Evolutionary conservation across 2,888 invertebrate species (phyloP).

Genomic region (Griposia aprilina): DNA sequence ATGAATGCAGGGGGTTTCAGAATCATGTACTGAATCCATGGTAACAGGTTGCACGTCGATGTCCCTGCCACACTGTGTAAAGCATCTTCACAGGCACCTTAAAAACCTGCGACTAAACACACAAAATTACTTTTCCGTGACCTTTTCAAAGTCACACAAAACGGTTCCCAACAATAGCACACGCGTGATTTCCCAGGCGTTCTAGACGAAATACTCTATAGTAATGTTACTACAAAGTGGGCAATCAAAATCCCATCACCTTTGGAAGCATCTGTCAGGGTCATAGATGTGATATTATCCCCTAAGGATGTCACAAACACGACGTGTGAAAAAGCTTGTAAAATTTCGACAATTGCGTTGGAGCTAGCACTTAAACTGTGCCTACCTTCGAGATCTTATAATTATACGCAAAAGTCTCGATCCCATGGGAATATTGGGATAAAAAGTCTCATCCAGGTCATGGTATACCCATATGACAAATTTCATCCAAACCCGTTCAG

Average conservation of each 20-base stretch:
- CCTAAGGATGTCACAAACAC: slow-evolving; percentile 54
- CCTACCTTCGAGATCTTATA: too few relatives aligned
- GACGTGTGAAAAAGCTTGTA: slow-evolving; percentile 2
- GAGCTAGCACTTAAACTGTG: too few relatives aligned
- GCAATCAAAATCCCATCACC: slow-evolving; percentile 64
- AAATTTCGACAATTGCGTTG: slow-evolving; percentile 25
- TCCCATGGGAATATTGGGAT: too few relatives aligned
- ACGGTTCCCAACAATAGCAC: slow-evolving; percentile 13
- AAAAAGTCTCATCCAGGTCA: too few relatives aligned
- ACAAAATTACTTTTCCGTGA: neutral
- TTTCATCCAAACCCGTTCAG: too few relatives aligned
- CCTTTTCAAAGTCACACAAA: slow-evolving; percentile 18
- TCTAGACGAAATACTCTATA: slow-evolving; percentile 34
- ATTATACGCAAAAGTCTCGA: too few relatives aligned
- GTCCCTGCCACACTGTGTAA: too few relatives aligned
- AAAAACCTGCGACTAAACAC: neutral
- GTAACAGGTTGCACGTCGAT: too few relatives aligned
- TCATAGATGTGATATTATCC: slow-evolving; percentile 57
- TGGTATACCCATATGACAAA: too few relatives aligned
- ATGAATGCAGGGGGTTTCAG: too few relatives aligned
- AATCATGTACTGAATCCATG: too few relatives aligned
- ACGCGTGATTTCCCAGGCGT: slow-evolving; percentile 54
- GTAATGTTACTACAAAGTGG: slow-evolving; percentile 34
- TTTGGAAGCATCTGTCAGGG: slow-evolving; percentile 64
- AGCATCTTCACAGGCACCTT: too few relatives aligned